A percentile compares a stretch with the other conserved stretches of the same genome.
Evolutionary conservation across 2,888 invertebrate species (phyloP).

Genomic region (Lagria hirta): DNA sequence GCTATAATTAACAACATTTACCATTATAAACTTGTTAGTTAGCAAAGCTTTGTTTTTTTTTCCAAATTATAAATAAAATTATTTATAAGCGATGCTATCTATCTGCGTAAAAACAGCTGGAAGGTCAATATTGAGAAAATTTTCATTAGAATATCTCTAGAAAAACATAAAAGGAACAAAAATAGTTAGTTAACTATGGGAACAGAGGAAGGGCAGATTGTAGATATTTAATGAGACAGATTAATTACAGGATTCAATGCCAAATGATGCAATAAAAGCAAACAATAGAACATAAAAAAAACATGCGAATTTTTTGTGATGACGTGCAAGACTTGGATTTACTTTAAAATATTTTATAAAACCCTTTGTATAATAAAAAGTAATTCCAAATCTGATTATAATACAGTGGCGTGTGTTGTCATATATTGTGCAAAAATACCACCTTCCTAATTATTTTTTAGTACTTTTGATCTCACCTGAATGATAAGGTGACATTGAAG

Average conservation of each 20-base stretch:
- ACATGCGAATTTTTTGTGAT: conserved; percentile 41
- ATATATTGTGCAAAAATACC: conserved; percentile 12
- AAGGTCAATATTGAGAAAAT: conserved; percentile 18
- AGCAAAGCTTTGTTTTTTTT: conserved; percentile 1
- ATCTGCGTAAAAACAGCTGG: conserved; percentile 13
- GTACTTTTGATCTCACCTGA: conserved; percentile 60
- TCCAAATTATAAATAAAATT: neutral
- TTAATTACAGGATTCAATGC: conserved; percentile 50
- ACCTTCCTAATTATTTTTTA: conserved; percentile 14
- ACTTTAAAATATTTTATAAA: no score
- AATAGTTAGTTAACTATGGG: conserved; percentile 33
- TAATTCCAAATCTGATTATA: no score
- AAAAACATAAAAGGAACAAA: conserved; percentile 14
- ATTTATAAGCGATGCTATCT: neutral
- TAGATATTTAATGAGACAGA: conserved; percentile 46
- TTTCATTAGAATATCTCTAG: no score
- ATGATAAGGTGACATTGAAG: conserved; percentile 68
- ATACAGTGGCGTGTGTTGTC: conserved; percentile 44
- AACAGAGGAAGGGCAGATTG: conserved; percentile 47
- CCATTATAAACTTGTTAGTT: neutral
- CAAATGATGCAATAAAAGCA: conserved; percentile 49
- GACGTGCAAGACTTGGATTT: conserved; percentile 31
- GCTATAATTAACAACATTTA: neutral
- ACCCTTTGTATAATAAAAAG: no score
- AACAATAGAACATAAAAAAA: conserved; percentile 37